These are phyloP conservation scores for Drosophila affinis DNA, from an alignment of 2,888 invertebrate species.

Conservation along the genomic window DNA sequence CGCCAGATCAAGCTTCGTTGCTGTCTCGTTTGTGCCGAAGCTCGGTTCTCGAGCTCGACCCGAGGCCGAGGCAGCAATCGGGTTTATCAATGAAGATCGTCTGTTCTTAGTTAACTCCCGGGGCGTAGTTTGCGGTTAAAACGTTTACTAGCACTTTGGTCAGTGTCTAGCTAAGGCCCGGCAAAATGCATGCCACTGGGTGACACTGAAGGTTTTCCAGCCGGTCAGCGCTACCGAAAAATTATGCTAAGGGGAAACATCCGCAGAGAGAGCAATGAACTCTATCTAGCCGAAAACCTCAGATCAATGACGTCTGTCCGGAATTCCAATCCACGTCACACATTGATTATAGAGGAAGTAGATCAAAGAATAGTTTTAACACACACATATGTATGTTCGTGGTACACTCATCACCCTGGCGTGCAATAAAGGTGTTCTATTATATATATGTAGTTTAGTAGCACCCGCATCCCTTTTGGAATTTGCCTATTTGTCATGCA, in stretches of 20 bases:
- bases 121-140: constrained; percentile 43
- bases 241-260: constrained; percentile 25
- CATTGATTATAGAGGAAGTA: background rate
- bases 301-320: constrained; percentile 38
- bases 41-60: constrained; percentile 16
- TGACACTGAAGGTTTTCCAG: constrained; percentile 32
- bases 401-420: constrained; percentile 45
- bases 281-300: constrained; percentile 22
- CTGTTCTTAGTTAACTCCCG: constrained; percentile 28
- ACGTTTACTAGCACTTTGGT: constrained; percentile 22
- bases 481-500: constrained; percentile 39
- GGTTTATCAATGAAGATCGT: constrained; percentile 35
- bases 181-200: constrained; percentile 54
- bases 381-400: constrained; percentile 5
- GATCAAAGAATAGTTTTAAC: constrained; percentile 11
- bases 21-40: background rate
- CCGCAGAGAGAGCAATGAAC: constrained; percentile 53
- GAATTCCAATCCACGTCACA: constrained; percentile 32
- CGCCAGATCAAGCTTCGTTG: background rate
- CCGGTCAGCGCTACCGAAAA: background rate
- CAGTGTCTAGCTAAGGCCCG: background rate
- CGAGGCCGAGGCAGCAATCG: constrained; percentile 4
- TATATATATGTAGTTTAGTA: background rate
- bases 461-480: constrained; percentile 15
- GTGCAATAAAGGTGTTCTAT: constrained; percentile 3